Base-by-base conservation (phyloP, 1,140 invertebrate genomes). In the Galleria mellonella region DNA sequence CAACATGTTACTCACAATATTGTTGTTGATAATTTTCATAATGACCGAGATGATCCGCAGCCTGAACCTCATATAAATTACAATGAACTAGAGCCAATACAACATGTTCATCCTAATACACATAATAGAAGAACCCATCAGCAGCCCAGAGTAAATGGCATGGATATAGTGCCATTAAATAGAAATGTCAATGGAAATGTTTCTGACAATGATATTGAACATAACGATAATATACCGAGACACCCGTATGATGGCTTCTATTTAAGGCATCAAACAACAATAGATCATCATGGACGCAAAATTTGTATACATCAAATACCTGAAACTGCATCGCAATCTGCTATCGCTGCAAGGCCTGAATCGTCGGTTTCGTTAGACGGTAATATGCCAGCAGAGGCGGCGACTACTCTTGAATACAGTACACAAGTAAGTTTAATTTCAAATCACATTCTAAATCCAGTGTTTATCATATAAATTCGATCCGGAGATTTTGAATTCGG, bases 241-340 rank as follows among this genome's bases (percentile, higher is more conserved):
- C 86, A 87, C 54, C 84, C 83, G 0, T 87, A 87, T 36, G 86
- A 87, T 62, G 82, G 78, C 13, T 87, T 74, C 57, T 87, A 86
- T 49, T 72, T 87, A 48, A 65, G 75, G 42, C 86, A 87, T 51
- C 65, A 52, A 52, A 56, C 62, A 32, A 77, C 76, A 37, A 63
- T 86, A 43, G 81, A 86, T 47, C 54, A 72, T n/a, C 55, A 58
- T 10, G 83, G 83, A 8, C 61, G 72, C 30, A 85, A 86, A 55
- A 62, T 85, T 11, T 86, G 86, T 51, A 68, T 62, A 8, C 83
- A 86, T 47, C 77, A 87, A 71, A 66, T 86, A 51, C 75, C 72
- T 27, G 62, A 69, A 12, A 55, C 59, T 9, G 55, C 66, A 40
- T 47, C 71, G 17, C 62, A 65, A 2, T 66, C 77, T 31, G 65